These are phyloP conservation scores for Zootermopsis nevadensis DNA, from an alignment of 2,888 invertebrate species.

Conservation along the genomic window DNA sequence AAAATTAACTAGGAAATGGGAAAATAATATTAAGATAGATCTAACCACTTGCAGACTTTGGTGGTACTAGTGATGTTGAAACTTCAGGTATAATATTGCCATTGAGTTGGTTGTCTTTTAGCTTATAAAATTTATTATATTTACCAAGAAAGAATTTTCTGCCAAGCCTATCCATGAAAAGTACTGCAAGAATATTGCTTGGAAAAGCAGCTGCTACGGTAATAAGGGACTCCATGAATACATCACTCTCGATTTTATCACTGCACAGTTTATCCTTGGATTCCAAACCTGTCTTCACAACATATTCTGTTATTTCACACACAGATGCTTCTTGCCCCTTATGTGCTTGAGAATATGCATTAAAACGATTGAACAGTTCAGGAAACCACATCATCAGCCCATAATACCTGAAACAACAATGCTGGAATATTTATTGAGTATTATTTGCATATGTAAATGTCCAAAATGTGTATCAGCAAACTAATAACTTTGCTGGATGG, in stretches of 20 bases:
- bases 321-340: constrained; percentile 66
- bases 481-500: too few relatives aligned
- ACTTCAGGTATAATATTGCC: too few relatives aligned
- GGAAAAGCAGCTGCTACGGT: constrained; percentile 88
- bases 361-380: constrained; percentile 91
- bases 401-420: constrained; percentile 76
- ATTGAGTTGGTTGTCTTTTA: too few relatives aligned
- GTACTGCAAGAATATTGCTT: constrained; percentile 84
- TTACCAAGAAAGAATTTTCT: constrained; percentile 85
- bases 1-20: too few relatives aligned
- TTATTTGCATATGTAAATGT: background rate
- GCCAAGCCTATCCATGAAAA: constrained; percentile 87
- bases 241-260: constrained; percentile 79
- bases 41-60: too few relatives aligned
- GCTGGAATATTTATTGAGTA: too few relatives aligned
- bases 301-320: constrained; percentile 82
- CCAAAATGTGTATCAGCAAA: background rate
- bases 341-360: constrained; percentile 78
- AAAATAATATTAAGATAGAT: too few relatives aligned
- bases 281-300: constrained; percentile 75
- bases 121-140: too few relatives aligned
- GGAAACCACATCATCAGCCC: constrained; percentile 98
- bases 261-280: constrained; percentile 70
- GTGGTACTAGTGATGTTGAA: too few relatives aligned
- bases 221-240: constrained; percentile 88